Conservation (phyloP, 2,888 invertebrate genomes). For the Pegoplata infirma region DNA sequence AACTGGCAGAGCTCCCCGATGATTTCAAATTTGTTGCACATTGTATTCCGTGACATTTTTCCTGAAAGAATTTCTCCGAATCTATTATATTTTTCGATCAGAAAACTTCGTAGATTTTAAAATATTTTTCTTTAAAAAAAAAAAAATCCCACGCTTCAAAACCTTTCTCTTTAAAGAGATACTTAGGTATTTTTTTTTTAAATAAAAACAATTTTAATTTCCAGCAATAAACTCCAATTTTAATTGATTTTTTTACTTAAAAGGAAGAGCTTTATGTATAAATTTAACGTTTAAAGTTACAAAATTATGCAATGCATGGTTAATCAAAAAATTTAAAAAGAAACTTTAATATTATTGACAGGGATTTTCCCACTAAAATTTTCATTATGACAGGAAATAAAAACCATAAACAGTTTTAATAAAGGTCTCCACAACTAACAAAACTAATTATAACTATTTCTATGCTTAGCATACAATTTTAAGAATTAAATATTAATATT, state of each 20-base stretch:
- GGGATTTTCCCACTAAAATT: constrained; percentile 51
- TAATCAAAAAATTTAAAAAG: no score
- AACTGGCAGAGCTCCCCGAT: no score
- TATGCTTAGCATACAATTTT: constrained; percentile 36
- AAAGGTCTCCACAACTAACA: constrained; percentile 16
- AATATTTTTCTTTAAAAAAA: no score
- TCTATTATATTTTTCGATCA: no score
- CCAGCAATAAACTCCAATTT: constrained; percentile 15
- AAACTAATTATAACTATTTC: constrained; percentile 58
- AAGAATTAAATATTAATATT: constrained; percentile 29
- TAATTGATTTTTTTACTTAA: neutral
- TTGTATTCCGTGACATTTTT: no score
- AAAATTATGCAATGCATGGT: neutral
- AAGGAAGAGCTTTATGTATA: neutral
- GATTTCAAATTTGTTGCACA: no score
- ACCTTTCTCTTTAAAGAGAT: no score
- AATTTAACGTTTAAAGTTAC: neutral
- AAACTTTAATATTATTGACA: neutral
- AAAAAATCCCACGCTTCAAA: no score
- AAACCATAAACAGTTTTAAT: constrained; percentile 47
- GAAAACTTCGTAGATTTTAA: no score
- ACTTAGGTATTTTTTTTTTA: no score
- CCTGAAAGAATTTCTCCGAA: no score
- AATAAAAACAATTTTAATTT: no score
- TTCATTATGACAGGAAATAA: constrained; percentile 47